Evolutionary conservation across 2,888 invertebrate genomes (phyloP).

Genomic region (Tryphoninae sp.): DNA sequence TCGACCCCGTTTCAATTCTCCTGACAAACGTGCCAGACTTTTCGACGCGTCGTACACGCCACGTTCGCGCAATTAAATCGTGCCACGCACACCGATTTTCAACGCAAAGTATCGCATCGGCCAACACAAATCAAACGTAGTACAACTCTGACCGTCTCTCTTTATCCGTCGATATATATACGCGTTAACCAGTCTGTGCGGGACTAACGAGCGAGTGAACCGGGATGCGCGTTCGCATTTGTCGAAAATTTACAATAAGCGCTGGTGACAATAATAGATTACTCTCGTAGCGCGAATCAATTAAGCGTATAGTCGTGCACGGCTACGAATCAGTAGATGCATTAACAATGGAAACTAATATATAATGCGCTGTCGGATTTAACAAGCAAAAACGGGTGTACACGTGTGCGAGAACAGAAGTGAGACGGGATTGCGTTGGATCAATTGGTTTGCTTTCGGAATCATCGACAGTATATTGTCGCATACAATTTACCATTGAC

Average conservation of each 20-base stretch:
- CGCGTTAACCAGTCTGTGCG: not conserved
- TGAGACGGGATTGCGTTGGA: not conserved
- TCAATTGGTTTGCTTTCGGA: constrained; percentile 53
- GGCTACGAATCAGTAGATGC: not conserved
- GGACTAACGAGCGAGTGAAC: constrained; percentile 34
- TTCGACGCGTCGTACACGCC: constrained; percentile 36
- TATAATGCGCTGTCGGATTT: constrained; percentile 54
- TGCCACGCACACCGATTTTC: constrained; percentile 43
- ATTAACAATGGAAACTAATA: constrained; percentile 68
- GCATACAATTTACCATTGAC: not conserved
- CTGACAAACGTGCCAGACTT: constrained; percentile 28
- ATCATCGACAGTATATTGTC: constrained; percentile 25
- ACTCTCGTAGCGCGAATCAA: constrained; percentile 71
- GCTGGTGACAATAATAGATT: constrained; percentile 68
- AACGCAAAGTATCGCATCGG: constrained; percentile 2
- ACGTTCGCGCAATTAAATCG: constrained; percentile 62
- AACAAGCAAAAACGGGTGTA: constrained; percentile 14
- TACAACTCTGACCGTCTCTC: constrained; percentile 7
- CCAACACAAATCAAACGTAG: constrained; percentile 32
- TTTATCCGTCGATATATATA: not conserved
- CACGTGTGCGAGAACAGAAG: not conserved
- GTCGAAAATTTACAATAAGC: constrained; percentile 66
- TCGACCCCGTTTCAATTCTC: constrained; percentile 40
- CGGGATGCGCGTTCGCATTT: constrained; percentile 35
- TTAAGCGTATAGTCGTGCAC: constrained; percentile 69